Evolutionary conservation across 1,140 invertebrate genomes (phyloP).

Genomic region (Eupristina koningsbergeri): DNA sequence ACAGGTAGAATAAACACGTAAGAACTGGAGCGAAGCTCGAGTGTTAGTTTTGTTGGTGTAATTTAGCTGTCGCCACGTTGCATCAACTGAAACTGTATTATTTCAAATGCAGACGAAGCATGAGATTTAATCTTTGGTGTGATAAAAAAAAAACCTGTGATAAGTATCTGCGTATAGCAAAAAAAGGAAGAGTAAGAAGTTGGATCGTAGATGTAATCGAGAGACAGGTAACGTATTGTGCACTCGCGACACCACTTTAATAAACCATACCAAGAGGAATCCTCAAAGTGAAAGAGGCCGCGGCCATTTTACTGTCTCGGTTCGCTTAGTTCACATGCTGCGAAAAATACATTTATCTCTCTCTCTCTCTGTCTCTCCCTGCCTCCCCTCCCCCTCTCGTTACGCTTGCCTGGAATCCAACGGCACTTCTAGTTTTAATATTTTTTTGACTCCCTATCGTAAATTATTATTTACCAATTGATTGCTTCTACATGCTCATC

Average conservation of each 20-base stretch:
- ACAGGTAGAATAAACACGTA: too few species aligned
- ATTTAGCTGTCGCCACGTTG: too few species aligned
- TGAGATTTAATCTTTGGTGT: neutral
- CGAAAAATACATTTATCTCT: neutral
- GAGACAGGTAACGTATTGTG: too few species aligned
- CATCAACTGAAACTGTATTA: too few species aligned
- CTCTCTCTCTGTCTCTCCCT: conserved; percentile 3
- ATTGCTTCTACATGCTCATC: too few species aligned
- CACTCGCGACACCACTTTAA: neutral
- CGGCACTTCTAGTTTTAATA: conserved; percentile 28
- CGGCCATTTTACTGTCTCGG: neutral
- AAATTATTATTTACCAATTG: neutral
- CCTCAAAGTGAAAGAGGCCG: neutral
- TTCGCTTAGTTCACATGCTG: conserved; percentile 4
- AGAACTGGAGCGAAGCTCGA: too few species aligned
- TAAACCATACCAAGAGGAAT: conserved; percentile 12
- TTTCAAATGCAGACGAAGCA: too few species aligned
- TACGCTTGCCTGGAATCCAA: neutral
- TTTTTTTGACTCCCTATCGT: neutral
- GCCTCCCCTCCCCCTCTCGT: neutral
- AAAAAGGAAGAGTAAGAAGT: too few species aligned
- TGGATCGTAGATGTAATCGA: too few species aligned
- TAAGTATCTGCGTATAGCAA: too few species aligned
- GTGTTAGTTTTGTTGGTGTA: too few species aligned
- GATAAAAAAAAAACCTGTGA: too few species aligned